A percentile compares a stretch with the other conserved stretches of the same genome.
Evolutionary conservation across 2,888 invertebrate species (phyloP).

Genomic region (Leucophenga maculata): DNA sequence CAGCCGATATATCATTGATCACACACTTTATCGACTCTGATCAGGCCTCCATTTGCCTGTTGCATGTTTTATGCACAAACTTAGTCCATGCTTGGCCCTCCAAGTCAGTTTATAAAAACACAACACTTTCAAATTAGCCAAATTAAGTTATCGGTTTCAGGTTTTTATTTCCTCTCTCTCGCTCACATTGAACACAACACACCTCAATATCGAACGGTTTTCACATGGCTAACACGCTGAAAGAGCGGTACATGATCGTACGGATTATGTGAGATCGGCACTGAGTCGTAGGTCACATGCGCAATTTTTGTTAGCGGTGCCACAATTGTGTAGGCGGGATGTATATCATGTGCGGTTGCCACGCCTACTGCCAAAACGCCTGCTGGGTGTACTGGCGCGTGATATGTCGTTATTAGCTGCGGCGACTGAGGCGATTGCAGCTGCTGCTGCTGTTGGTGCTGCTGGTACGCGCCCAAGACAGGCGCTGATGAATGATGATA

Average conservation of each 20-base stretch:
- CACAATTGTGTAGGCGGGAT: slow-evolving; percentile 58
- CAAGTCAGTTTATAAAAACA: too few relatives aligned
- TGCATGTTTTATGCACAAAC: too few relatives aligned
- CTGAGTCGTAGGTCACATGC: slow-evolving; percentile 62
- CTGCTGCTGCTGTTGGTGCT: slow-evolving; percentile 5
- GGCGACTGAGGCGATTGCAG: neutral
- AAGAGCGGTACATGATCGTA: slow-evolving; percentile 62
- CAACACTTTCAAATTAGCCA: neutral
- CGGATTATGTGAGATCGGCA: slow-evolving; percentile 57
- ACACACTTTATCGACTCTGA: too few relatives aligned
- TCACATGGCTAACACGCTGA: slow-evolving; percentile 58
- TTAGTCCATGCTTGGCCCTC: too few relatives aligned
- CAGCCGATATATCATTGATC: too few relatives aligned
- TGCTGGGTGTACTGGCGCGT: slow-evolving; percentile 3
- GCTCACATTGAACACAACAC: neutral
- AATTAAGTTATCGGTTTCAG: neutral
- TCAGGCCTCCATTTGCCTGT: too few relatives aligned
- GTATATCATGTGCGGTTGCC: slow-evolving; percentile 28
- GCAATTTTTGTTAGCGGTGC: slow-evolving; percentile 61
- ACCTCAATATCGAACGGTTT: slow-evolving; percentile 35
- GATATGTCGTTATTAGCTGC: neutral
- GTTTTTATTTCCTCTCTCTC: slow-evolving; percentile 30
- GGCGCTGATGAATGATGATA: slow-evolving; percentile 35
- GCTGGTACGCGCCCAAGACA: slow-evolving; percentile 25
- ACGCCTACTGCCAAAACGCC: neutral